These are phyloP conservation scores for Strigamia transsilvanica DNA, from an alignment of 2,888 invertebrate species.

Conservation along the genomic window DNA sequence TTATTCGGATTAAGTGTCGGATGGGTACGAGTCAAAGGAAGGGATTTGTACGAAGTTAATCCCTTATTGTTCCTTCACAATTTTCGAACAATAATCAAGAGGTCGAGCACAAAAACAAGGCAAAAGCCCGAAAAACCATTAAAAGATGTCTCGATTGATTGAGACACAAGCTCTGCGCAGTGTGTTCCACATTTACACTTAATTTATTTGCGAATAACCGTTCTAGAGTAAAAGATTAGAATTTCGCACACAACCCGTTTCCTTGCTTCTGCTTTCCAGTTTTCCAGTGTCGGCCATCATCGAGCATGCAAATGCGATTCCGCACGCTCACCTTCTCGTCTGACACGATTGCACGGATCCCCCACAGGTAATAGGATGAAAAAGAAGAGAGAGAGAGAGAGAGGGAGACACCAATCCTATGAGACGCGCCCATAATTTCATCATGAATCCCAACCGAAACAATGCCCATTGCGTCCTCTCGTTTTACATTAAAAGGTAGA, in stretches of 20 bases:
- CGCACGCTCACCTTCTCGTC: constrained; percentile 2
- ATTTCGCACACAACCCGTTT: not conserved
- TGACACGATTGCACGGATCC: constrained; percentile 19
- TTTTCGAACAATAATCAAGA: not conserved
- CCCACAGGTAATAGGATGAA: constrained; percentile 42
- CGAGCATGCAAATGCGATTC: constrained; percentile 28
- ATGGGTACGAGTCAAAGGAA: not conserved
- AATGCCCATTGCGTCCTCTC: constrained; percentile 34
- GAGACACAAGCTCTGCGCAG: no score
- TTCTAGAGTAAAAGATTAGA: not conserved
- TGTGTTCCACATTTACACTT: no score
- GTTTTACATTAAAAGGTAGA: constrained; percentile 37
- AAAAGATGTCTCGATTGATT: no score
- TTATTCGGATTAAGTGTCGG: constrained; percentile 2
- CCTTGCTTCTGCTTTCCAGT: not conserved
- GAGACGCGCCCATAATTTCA: constrained; percentile 35
- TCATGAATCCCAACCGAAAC: constrained; percentile 24
- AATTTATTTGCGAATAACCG: no score
- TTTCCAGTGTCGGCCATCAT: constrained; percentile 19
- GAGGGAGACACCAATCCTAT: constrained; percentile 18
- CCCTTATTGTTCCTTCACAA: not conserved
- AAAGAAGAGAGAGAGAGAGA: not conserved
- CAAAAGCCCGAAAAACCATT: not conserved
- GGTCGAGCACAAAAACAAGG: not conserved
- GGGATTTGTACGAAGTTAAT: constrained; percentile 33